A percentile compares a stretch with the other conserved stretches of the same genome.
Evolutionary conservation across 2,888 invertebrate genomes (phyloP).

Genomic region (Pristionchus japonicus): DNA sequence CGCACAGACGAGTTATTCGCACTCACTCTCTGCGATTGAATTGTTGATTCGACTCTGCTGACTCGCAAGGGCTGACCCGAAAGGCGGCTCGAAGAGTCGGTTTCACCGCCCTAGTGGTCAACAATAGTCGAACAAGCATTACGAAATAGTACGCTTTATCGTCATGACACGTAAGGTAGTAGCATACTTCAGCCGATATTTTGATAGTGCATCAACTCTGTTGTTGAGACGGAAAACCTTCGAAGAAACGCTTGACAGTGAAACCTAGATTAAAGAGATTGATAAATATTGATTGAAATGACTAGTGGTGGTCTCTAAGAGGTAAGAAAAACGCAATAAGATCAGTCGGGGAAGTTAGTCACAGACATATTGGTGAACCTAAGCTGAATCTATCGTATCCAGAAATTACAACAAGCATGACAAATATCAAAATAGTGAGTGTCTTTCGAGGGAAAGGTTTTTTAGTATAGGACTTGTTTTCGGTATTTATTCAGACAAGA

Average conservation of each 20-base stretch:
- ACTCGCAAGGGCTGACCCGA: no score
- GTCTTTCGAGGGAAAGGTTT: no score
- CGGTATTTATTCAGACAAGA: no score
- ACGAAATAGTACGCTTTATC: not conserved
- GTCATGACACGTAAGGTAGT: not conserved
- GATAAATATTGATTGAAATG: not conserved
- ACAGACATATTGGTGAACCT: not conserved
- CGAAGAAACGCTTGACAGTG: not conserved
- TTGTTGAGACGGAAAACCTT: not conserved
- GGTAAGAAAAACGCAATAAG: not conserved
- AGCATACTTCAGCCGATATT: not conserved
- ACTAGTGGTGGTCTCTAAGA: not conserved
- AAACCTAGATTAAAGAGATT: not conserved
- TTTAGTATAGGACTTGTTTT: no score
- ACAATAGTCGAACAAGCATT: no score
- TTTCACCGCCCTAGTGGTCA: no score
- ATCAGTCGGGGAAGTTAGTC: not conserved
- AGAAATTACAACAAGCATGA: not conserved
- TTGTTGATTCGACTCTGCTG: no score
- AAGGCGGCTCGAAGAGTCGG: no score
- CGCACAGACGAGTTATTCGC: no score
- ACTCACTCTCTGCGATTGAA: no score
- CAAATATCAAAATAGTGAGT: no score
- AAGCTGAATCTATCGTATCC: not conserved
- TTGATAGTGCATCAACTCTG: not conserved